Evolutionary conservation across 2,797 vertebrate genomes (phyloP).

Genomic region (Phoeniculus purpureus): DNA sequence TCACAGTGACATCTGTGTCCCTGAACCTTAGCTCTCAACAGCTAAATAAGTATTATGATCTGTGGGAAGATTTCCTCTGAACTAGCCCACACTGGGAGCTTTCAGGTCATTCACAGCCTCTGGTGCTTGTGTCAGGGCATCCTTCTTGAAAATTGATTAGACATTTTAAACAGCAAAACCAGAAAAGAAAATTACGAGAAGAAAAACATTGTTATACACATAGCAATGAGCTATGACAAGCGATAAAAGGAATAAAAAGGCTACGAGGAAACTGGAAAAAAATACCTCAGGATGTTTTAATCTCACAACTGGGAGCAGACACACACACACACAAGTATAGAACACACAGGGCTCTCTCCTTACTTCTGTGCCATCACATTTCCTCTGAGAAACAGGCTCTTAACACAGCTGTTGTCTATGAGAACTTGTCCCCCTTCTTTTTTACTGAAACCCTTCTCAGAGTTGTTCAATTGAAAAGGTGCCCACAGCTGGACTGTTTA

Average conservation of each 20-base stretch:
- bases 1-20: not conserved
- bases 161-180: not conserved
- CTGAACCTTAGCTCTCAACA: constrained; percentile 15
- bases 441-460: not conserved
- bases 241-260: not conserved
- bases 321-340: not conserved
- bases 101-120: constrained; percentile 5
- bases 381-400: not conserved
- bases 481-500: constrained; percentile 23
- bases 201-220: not conserved
- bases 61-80: not conserved
- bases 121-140: not conserved
- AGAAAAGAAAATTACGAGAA: not conserved
- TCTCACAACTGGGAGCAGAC: not conserved
- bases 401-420: constrained; percentile 17
- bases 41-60: constrained; percentile 1
- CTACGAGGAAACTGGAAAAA: not conserved
- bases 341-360: not conserved
- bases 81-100: not conserved
- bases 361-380: not conserved
- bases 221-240: not conserved
- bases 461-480: constrained; percentile 40
- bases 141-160: not conserved
- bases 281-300: not conserved
- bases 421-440: not conserved